phyloP scores from a whole-genome alignment of 2,888 invertebrate genomes.

The Stenichneumon culpator region DNA sequence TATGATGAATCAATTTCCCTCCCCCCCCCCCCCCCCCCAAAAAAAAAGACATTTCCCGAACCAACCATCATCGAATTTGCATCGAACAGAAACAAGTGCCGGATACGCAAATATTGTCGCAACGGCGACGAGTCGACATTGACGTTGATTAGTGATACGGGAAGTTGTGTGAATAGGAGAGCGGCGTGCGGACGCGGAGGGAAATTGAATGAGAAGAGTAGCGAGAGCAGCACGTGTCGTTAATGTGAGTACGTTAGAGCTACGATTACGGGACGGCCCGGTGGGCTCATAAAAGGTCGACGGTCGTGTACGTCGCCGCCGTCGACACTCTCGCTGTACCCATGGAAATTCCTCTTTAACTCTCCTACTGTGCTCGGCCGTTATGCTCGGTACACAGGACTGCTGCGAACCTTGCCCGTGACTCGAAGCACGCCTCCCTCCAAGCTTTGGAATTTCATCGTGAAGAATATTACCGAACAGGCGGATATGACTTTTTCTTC shows the following conservation, averaged over 20 bases:
- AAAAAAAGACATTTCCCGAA: too few relatives aligned
- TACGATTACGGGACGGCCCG: constrained; percentile 45
- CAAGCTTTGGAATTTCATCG: constrained; percentile 25
- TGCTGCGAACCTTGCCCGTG: constrained; percentile 8
- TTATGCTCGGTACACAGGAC: neutral
- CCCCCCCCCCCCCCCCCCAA: too few relatives aligned
- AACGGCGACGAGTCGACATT: neutral
- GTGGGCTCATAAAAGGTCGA: constrained; percentile 59
- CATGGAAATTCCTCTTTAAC: constrained; percentile 47
- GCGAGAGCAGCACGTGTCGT: constrained; percentile 48
- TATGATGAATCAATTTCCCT: too few relatives aligned
- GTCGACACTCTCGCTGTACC: neutral
- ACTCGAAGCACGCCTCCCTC: constrained; percentile 9
- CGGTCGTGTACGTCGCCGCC: constrained; percentile 35
- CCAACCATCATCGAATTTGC: too few relatives aligned
- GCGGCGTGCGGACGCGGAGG: neutral
- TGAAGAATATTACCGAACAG: constrained; percentile 4
- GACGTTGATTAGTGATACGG: constrained; percentile 42
- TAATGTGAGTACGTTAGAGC: constrained; percentile 59
- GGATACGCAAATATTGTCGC: too few relatives aligned
- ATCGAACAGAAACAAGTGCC: too few relatives aligned
- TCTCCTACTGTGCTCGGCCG: constrained; percentile 11
- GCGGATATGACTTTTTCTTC: too few relatives aligned
- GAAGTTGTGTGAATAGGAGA: constrained; percentile 43
- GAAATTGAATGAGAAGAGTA: constrained; percentile 39